Percentiles rank a stretch among this genome's conserved stretches.
These are phyloP conservation scores for Watsonalla binaria DNA, from an alignment of 2,888 invertebrate species.

Conservation along the genomic window DNA sequence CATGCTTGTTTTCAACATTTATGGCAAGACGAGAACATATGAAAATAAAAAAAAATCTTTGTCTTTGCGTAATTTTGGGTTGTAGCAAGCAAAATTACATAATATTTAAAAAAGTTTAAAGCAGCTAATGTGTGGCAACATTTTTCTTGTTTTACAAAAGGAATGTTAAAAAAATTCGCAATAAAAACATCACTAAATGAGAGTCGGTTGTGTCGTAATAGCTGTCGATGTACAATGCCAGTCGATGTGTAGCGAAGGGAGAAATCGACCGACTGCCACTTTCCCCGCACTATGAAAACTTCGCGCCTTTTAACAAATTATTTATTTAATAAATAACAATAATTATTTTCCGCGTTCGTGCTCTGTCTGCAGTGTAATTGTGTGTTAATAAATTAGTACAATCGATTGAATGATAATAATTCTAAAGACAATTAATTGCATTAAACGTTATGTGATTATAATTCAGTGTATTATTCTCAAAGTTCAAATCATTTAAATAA, in stretches of 20 bases:
- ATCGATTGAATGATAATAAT: slow-evolving; percentile 6
- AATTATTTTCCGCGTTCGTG: background rate
- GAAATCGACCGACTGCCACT: slow-evolving; percentile 61
- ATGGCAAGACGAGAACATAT: too few species aligned
- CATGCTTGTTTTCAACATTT: too few species aligned
- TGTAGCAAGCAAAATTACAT: too few species aligned
- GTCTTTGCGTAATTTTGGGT: too few species aligned
- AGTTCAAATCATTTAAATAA: too few species aligned
- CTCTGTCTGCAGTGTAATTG: background rate
- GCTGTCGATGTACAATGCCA: slow-evolving; percentile 41
- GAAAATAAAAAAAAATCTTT: too few species aligned
- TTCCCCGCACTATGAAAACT: slow-evolving; percentile 54
- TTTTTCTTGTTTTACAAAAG: background rate
- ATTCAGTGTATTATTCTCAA: too few species aligned
- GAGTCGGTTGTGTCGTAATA: slow-evolving; percentile 49
- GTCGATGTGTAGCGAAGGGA: slow-evolving; percentile 51
- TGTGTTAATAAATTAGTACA: background rate
- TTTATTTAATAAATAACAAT: background rate
- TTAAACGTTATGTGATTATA: too few species aligned
- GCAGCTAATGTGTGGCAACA: background rate
- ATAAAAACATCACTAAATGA: slow-evolving; percentile 36
- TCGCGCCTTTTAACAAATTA: slow-evolving; percentile 20
- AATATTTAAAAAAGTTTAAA: too few species aligned
- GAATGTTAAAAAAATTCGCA: slow-evolving; percentile 17
- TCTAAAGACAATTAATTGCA: too few species aligned